Evolutionary conservation across 2,888 invertebrate species (phyloP).

Genomic region (Spisula subtruncata): DNA sequence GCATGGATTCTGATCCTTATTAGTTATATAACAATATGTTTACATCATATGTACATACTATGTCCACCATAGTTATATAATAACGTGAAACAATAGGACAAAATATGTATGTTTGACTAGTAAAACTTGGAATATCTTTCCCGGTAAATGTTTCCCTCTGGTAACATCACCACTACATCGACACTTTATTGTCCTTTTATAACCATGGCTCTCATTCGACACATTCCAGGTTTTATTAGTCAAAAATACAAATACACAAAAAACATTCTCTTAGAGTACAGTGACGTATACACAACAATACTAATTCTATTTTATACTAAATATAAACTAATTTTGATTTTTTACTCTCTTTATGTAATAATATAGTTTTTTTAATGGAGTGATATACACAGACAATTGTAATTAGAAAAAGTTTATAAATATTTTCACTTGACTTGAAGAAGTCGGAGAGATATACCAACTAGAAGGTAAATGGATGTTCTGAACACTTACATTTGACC

Average conservation of each 20-base stretch:
- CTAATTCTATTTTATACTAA: slow-evolving; percentile 12
- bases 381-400: not conserved
- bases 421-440: not conserved
- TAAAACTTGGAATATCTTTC: slow-evolving; percentile 31
- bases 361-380: not conserved
- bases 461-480: too few relatives aligned
- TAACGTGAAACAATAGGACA: slow-evolving; percentile 15
- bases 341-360: slow-evolving; percentile 6
- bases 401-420: too few relatives aligned
- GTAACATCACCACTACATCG: too few relatives aligned
- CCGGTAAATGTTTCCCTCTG: too few relatives aligned
- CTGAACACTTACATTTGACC: too few relatives aligned
- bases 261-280: slow-evolving; percentile 54
- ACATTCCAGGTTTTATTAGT: slow-evolving; percentile 31
- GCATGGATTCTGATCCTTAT: not conserved
- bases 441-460: not conserved
- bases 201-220: not conserved
- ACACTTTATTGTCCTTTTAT: too few relatives aligned
- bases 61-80: slow-evolving; percentile 4
- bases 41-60: slow-evolving; percentile 46
- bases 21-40: slow-evolving; percentile 33
- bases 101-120: not conserved
- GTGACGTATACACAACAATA: slow-evolving; percentile 43
- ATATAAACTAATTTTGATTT: slow-evolving; percentile 26
- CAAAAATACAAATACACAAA: slow-evolving; percentile 1